phyloP scores from a whole-genome alignment of 2,888 invertebrate species.

The Cheilosia vulpina region DNA sequence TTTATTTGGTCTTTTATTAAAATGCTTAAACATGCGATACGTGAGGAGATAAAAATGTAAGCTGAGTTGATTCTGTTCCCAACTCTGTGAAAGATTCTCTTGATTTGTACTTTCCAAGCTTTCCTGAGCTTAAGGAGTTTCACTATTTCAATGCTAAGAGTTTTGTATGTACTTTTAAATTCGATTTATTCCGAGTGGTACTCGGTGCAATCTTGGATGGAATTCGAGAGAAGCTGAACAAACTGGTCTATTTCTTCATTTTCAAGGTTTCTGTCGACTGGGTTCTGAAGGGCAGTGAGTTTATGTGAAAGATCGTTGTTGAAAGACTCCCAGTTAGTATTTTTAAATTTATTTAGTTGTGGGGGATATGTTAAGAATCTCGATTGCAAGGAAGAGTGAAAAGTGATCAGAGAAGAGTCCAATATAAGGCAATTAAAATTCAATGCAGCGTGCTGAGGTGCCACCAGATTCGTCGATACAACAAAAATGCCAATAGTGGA shows the following conservation, averaged over 20 bases:
- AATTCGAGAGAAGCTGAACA: background rate
- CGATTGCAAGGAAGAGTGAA: constrained; percentile 5
- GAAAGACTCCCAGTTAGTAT: background rate
- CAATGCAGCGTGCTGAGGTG: background rate
- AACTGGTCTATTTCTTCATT: too few relatives aligned
- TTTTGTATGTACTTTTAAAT: background rate
- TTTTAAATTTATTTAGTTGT: background rate
- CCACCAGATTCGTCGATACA: background rate
- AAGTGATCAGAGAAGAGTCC: constrained; percentile 1
- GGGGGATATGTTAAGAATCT: background rate
- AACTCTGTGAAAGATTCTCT: too few relatives aligned
- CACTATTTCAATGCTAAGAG: background rate
- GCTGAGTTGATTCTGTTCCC: too few relatives aligned
- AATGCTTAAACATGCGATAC: too few relatives aligned
- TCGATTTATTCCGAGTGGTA: background rate
- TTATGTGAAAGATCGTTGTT: background rate
- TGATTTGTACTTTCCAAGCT: too few relatives aligned
- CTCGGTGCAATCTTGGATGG: background rate
- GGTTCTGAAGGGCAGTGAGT: background rate
- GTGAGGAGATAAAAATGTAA: too few relatives aligned
- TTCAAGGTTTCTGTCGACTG: background rate
- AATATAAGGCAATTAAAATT: too few relatives aligned
- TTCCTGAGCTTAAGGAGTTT: too few relatives aligned
- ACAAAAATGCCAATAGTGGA: too few relatives aligned
- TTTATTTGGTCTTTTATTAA: too few relatives aligned